phyloP scores from a whole-genome alignment of 2,797 vertebrate species.

The Melanotaenia trifasciata region DNA sequence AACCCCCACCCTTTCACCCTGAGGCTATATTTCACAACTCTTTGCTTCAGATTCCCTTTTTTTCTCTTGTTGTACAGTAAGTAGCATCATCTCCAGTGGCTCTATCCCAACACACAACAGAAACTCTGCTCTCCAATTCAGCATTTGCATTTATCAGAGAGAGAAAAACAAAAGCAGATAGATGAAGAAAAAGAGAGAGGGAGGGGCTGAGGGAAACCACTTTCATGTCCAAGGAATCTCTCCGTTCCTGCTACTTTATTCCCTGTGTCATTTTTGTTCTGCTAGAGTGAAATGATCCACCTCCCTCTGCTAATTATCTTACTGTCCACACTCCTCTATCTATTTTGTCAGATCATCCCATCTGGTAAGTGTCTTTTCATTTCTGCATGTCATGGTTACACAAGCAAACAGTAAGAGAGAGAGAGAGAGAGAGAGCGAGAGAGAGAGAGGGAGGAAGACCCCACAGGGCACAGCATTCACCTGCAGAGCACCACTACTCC shows the following conservation, averaged over 20 bases:
- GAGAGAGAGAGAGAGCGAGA: conserved; percentile 27
- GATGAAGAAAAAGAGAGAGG: conserved; percentile 11
- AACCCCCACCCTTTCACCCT: conserved; percentile 28
- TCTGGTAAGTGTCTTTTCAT: conserved; percentile 8
- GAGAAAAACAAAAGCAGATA: conserved; percentile 18
- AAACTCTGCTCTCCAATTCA: conserved; percentile 38
- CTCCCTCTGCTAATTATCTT: conserved; percentile 6
- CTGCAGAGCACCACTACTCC: conserved; percentile 64
- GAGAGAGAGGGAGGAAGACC: conserved; percentile 31
- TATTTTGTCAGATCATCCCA: conserved; percentile 11
- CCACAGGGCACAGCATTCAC: conserved; percentile 69
- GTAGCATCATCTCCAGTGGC: conserved; percentile 38
- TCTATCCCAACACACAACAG: conserved; percentile 17
- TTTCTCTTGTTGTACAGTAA: conserved; percentile 44
- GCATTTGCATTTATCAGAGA: conserved; percentile 50
- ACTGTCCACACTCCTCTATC: conserved; percentile 5
- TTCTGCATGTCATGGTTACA: conserved; percentile 18
- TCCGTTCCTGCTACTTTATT: conserved; percentile 35
- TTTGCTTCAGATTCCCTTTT: conserved; percentile 41
- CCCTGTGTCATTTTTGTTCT: conserved; percentile 39
- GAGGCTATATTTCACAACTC: conserved; percentile 60
- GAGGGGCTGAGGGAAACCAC: conserved; percentile 22
- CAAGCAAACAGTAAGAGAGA: conserved; percentile 28
- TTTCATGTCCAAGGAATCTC: conserved; percentile 51
- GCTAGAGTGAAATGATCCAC: conserved; percentile 18